phyloP scores from a whole-genome alignment of 2,113 vertebrate species.

The Paradisaea rubra region DNA sequence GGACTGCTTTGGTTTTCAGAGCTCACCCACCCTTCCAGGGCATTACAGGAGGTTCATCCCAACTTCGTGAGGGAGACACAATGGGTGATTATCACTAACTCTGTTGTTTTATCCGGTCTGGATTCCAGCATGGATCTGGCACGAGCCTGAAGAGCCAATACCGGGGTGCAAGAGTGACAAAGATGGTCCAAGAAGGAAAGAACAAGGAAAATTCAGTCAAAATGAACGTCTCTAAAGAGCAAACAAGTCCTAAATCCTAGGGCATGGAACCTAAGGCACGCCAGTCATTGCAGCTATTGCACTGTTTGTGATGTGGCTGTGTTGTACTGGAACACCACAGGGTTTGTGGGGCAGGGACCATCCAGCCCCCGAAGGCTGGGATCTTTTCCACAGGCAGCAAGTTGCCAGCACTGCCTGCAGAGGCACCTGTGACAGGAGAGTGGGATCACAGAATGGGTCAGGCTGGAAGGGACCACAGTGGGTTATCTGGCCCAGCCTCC shows the following conservation, averaged over 20 bases:
- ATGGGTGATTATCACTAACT: neutral
- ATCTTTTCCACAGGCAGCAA: neutral
- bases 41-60: neutral
- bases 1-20: neutral
- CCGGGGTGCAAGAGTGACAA: neutral
- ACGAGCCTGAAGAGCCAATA: neutral
- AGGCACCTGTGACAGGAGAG: neutral
- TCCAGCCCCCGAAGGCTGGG: neutral
- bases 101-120: neutral
- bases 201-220: neutral
- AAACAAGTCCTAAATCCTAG: neutral
- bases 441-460: accelerated
- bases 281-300: accelerated
- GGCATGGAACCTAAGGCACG: accelerated
- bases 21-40: neutral
- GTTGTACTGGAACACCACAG: accelerated
- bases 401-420: neutral
- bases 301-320: accelerated
- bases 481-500: neutral
- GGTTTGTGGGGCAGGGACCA: neutral
- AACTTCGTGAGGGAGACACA: neutral
- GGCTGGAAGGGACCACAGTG: neutral
- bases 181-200: neutral
- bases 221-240: neutral
- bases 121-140: neutral